Evolutionary conservation across 2,888 invertebrate genomes (phyloP).

Genomic region (Myopa testacea): DNA sequence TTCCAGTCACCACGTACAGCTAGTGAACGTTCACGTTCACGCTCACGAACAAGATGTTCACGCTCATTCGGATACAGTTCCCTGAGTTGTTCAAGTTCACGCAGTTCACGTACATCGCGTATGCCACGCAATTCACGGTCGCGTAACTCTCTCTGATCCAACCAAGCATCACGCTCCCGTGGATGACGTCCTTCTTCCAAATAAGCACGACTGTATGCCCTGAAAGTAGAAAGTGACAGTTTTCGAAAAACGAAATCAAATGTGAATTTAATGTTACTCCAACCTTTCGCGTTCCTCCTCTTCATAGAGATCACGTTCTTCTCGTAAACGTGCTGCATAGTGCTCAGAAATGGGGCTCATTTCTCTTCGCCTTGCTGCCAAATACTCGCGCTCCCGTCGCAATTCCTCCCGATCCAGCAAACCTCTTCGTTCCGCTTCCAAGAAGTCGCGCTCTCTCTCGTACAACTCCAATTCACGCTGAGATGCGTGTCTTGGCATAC

Average conservation of each 20-base stretch:
- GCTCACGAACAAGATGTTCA: conserved; percentile 51
- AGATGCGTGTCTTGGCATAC: conserved; percentile 53
- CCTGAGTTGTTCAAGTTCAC: conserved; percentile 55
- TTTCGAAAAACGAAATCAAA: background rate
- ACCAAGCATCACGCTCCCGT: conserved; percentile 54
- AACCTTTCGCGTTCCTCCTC: conserved; percentile 64
- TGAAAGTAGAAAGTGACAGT: conserved; percentile 45
- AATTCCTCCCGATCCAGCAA: conserved; percentile 61
- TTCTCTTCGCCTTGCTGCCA: conserved; percentile 59
- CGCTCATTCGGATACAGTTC: conserved; percentile 57
- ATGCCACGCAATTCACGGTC: conserved; percentile 49
- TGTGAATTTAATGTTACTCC: conserved; percentile 29
- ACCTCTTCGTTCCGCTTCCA: conserved; percentile 59
- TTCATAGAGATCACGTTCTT: conserved; percentile 62
- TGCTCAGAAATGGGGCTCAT: conserved; percentile 61
- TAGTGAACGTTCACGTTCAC: conserved; percentile 55
- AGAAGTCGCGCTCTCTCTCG: conserved; percentile 57
- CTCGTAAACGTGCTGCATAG: conserved; percentile 58
- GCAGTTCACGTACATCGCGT: conserved; percentile 53
- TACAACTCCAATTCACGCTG: conserved; percentile 61
- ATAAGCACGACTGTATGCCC: conserved; percentile 61
- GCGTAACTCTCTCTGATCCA: conserved; percentile 51
- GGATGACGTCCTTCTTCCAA: conserved; percentile 59
- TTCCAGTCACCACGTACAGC: conserved; percentile 59
- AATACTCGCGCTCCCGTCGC: conserved; percentile 62